phyloP scores from a whole-genome alignment of 2,888 invertebrate species.

The Sinopyrophorus schimmeli region DNA sequence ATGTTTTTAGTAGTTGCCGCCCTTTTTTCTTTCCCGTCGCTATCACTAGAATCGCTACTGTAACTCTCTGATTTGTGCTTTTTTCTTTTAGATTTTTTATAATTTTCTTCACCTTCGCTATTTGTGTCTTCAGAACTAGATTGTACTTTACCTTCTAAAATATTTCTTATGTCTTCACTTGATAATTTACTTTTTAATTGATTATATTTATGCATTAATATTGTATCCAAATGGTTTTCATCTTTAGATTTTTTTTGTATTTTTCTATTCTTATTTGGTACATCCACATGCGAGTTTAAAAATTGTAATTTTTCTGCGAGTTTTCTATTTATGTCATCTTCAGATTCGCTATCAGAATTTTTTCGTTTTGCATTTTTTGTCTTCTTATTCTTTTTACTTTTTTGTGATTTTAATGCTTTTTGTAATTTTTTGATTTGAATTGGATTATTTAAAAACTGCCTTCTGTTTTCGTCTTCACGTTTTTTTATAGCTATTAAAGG shows the following conservation, averaged over 20 bases:
- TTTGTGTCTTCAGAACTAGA: constrained; percentile 49
- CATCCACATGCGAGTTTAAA: constrained; percentile 26
- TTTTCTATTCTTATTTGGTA: constrained; percentile 36
- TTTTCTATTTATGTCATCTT: constrained; percentile 46
- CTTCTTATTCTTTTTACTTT: constrained; percentile 58
- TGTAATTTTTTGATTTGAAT: constrained; percentile 85
- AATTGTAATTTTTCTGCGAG: constrained; percentile 46
- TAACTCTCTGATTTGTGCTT: neutral
- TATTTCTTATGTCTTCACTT: constrained; percentile 50
- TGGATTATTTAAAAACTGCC: constrained; percentile 87
- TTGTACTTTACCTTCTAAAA: constrained; percentile 54
- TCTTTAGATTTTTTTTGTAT: constrained; percentile 51
- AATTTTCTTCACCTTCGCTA: constrained; percentile 30
- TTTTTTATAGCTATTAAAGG: constrained; percentile 88
- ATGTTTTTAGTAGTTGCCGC: neutral
- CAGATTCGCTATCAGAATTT: constrained; percentile 41
- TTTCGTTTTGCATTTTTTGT: constrained; percentile 45
- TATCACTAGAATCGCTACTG: neutral
- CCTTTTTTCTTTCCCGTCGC: constrained; percentile 1
- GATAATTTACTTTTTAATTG: constrained; percentile 63
- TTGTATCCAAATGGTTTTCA: constrained; percentile 64
- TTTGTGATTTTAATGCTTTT: constrained; percentile 69
- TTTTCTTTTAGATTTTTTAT: constrained; percentile 12
- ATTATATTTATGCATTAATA: constrained; percentile 72
- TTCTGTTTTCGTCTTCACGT: constrained; percentile 84